A percentile compares a stretch with the other conserved stretches of the same genome.
Conservation (phyloP, 2,888 invertebrate species). For the Lithosia quadra region DNA sequence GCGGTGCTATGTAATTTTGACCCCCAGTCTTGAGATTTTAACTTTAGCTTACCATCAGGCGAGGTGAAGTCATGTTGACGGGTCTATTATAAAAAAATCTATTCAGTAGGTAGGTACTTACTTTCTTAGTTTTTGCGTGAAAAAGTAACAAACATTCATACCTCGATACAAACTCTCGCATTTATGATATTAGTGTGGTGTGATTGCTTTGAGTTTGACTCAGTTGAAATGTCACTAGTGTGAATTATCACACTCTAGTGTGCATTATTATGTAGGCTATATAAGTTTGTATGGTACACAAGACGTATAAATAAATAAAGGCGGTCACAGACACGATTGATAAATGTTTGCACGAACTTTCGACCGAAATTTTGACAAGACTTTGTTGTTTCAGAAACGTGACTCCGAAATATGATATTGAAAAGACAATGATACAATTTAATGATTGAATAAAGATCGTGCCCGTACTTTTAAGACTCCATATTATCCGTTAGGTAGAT, state of each 20-base stretch:
- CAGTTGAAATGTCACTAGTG: constrained; percentile 13
- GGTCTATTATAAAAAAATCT: too few relatives aligned
- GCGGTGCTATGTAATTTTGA: too few relatives aligned
- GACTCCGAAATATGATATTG: constrained; percentile 2
- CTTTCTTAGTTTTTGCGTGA: too few relatives aligned
- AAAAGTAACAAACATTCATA: too few relatives aligned
- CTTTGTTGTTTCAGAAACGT: neutral
- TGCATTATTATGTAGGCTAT: neutral
- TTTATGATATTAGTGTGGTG: too few relatives aligned
- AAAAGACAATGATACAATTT: neutral
- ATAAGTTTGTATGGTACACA: neutral
- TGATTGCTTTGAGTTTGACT: neutral
- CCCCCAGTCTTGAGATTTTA: too few relatives aligned
- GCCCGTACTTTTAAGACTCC: neutral
- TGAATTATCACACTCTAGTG: constrained; percentile 6
- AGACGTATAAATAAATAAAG: neutral
- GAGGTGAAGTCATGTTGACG: too few relatives aligned
- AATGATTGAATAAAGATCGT: neutral
- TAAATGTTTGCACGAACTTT: neutral
- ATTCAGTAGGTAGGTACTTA: too few relatives aligned
- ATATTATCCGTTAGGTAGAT: too few relatives aligned
- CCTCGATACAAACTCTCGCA: too few relatives aligned
- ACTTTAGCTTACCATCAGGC: too few relatives aligned
- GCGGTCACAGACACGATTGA: neutral
- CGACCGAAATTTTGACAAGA: neutral